Base-by-base conservation (phyloP, 2,888 invertebrate species). In the Macrophya annulata region DNA sequence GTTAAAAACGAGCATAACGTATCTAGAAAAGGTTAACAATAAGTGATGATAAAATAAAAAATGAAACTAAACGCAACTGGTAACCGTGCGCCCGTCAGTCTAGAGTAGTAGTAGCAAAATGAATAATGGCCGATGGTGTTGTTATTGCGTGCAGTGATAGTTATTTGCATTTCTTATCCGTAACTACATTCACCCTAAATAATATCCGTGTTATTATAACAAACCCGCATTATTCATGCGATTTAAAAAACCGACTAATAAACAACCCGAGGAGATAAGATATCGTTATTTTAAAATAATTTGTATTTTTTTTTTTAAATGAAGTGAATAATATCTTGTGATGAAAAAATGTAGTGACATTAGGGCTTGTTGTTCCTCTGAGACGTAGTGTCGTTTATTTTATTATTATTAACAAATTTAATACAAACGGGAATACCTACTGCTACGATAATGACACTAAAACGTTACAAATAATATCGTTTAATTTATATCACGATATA, bases 51-150 rank as follows among this genome's bases (percentile, higher is more conserved):
- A 45, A 17, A 74, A 17, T 74, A 17, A 25, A 45, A 21, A 45
- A 37, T 15, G 37, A 40, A 71, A 43, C 31, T 31, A 62, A 62
- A 81, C 81, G 81, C 81, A 81, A 81, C 81, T 81, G 81, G 81
- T 81, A 81, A 81, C 81, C 62, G 81, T 43, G 72, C 65, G 40
- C 15, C 71, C 74, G 84, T 72, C 59, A 84, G 76, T 84, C 74
- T 82, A 43, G 31, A 31, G 74, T 84, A 40, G 31, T 68, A 68
- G 71, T 71, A 85, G 71, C 82, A 86, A 88, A 87, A 88, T 85
- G 88, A 89, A 89, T 89, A 91, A 91, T 91, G 90, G 91, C 90
- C 87, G 90, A 90, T 87, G 86, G 84, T 89, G 88, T 89, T 90
- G 89, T 90, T 90, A 89, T 91, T 89, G 87, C 88, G 88, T 88